A percentile compares a stretch with the other conserved stretches of the same genome.
Conservation (phyloP, 2,888 invertebrate genomes). For the Lasioglossum oenotherae region DNA sequence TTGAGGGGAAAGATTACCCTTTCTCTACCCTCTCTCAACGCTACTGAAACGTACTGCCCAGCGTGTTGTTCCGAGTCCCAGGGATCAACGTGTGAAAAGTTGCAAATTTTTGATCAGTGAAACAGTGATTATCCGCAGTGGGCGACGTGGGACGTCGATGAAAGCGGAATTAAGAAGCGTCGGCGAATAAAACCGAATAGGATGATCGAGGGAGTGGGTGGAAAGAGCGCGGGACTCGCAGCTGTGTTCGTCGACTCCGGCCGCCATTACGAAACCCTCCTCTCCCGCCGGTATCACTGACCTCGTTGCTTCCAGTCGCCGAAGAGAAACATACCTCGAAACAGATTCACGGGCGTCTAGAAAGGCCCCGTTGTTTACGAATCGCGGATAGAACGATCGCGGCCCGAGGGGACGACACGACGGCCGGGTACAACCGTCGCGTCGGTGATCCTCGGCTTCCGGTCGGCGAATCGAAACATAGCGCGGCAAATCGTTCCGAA, state of each 20-base stretch:
- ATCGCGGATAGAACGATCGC: neutral
- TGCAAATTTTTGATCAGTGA: neutral
- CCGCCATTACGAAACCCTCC: constrained; percentile 74
- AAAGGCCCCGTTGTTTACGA: constrained; percentile 24
- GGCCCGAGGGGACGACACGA: neutral
- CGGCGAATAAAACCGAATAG: constrained; percentile 48
- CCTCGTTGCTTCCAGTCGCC: constrained; percentile 54
- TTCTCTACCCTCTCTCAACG: no score
- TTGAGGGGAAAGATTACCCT: no score
- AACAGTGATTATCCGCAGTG: neutral
- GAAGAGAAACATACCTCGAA: constrained; percentile 20
- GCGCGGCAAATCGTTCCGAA: neutral
- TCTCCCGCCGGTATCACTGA: constrained; percentile 74
- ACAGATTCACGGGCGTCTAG: constrained; percentile 17
- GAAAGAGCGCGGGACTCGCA: constrained; percentile 63
- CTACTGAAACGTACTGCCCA: neutral
- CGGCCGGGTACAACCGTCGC: neutral
- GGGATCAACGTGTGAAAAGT: neutral
- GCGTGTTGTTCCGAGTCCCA: neutral
- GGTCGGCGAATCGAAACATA: neutral
- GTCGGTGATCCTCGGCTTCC: neutral
- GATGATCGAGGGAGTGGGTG: constrained; percentile 48
- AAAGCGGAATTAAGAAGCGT: constrained; percentile 28
- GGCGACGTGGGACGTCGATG: neutral
- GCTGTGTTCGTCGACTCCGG: constrained; percentile 56